phyloP scores from a whole-genome alignment of 2,888 invertebrate species.

The Lycia hirtaria region DNA sequence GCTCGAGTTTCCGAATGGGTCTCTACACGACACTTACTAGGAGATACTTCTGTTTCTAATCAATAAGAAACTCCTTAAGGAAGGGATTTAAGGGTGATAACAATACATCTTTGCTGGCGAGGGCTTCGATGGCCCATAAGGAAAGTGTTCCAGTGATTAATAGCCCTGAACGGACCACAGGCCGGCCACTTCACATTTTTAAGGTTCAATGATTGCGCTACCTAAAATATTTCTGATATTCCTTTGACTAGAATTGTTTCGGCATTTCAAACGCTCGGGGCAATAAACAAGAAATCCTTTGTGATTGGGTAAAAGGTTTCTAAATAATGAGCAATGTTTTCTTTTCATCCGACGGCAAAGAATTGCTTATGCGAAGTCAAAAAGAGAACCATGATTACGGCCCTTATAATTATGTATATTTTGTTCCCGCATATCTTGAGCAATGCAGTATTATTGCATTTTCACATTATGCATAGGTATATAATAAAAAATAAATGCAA shows the following conservation, averaged over 20 bases:
- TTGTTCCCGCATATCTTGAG: too few relatives aligned
- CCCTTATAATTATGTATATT: too few relatives aligned
- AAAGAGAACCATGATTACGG: too few relatives aligned
- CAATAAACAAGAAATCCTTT: slow-evolving; percentile 2
- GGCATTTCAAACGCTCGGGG: slow-evolving; percentile 2
- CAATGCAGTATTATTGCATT: too few relatives aligned
- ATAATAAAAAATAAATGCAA: too few relatives aligned
- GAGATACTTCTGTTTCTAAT: slow-evolving; percentile 34
- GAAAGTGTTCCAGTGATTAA: slow-evolving; percentile 38
- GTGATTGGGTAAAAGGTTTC: slow-evolving; percentile 4
- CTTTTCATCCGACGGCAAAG: too few relatives aligned
- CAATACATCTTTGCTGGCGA: slow-evolving; percentile 30
- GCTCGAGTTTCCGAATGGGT: slow-evolving; percentile 23
- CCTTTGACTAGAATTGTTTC: slow-evolving; percentile 13
- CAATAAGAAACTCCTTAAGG: slow-evolving; percentile 28
- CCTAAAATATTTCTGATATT: slow-evolving; percentile 19
- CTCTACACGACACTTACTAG: slow-evolving; percentile 16
- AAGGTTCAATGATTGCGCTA: slow-evolving; percentile 20
- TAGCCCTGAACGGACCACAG: slow-evolving; percentile 31
- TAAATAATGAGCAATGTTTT: slow-evolving; percentile 12
- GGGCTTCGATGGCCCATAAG: slow-evolving; percentile 26
- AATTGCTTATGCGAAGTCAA: too few relatives aligned
- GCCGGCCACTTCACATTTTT: slow-evolving; percentile 27
- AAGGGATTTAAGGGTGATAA: slow-evolving; percentile 32
- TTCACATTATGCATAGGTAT: too few relatives aligned